phyloP scores from a whole-genome alignment of 2,888 invertebrate species.

The Pelosia muscerda region DNA sequence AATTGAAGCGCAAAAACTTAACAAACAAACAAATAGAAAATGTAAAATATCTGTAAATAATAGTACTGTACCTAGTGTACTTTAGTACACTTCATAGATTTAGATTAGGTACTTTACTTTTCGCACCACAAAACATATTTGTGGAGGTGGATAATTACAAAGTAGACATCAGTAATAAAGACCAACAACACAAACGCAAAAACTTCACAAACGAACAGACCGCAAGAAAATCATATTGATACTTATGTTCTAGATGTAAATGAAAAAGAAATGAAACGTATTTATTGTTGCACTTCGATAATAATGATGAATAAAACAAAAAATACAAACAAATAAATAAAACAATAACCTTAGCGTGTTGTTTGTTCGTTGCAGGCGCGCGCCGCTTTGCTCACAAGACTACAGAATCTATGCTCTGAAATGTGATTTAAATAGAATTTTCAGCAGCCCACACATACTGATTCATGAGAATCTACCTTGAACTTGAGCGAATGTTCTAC shows the following conservation, averaged over 20 bases:
- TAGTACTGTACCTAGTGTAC: too few relatives aligned
- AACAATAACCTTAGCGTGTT: conserved; percentile 54
- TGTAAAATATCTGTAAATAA: too few relatives aligned
- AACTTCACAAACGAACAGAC: not conserved
- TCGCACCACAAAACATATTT: not conserved
- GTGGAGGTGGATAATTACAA: not conserved
- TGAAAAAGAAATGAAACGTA: not conserved
- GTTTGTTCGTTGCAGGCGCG: conserved; percentile 83
- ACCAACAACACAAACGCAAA: not conserved
- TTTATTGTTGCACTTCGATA: not conserved
- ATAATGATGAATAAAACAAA: not conserved
- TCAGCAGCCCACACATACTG: conserved; percentile 78
- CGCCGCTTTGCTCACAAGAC: conserved; percentile 79
- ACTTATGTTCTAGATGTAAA: not conserved
- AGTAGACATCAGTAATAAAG: not conserved
- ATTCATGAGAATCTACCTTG: conserved; percentile 81
- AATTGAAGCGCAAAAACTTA: not conserved
- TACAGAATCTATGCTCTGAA: conserved; percentile 60
- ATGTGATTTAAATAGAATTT: conserved; percentile 83
- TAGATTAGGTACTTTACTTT: not conserved
- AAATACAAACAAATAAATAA: conserved; percentile 33
- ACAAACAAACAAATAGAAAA: not conserved
- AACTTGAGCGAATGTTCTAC: conserved; percentile 67
- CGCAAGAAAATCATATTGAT: not conserved
- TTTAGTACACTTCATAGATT: too few relatives aligned